Conservation (phyloP, 2,888 invertebrate genomes). For the Pyralis farinalis region DNA sequence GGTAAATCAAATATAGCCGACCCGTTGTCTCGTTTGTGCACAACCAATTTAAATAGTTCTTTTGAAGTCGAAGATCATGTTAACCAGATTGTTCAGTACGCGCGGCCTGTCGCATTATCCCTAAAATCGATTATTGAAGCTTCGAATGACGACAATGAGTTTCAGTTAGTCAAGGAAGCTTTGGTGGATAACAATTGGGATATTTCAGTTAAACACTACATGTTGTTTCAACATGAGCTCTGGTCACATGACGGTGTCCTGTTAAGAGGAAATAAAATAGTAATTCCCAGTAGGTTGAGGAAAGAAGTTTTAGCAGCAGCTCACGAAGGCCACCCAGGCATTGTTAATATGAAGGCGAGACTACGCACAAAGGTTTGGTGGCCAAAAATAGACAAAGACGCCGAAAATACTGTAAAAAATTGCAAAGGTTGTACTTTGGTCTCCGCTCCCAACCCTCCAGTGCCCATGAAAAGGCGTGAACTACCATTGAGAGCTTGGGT, state of each 20-base stretch:
- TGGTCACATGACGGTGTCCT: slow-evolving; percentile 7
- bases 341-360: slow-evolving; percentile 9
- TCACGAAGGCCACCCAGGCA: slow-evolving; percentile 13
- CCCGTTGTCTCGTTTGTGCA: no score
- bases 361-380: slow-evolving; percentile 11
- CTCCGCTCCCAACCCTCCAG: slow-evolving; percentile 14
- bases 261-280: slow-evolving; percentile 9
- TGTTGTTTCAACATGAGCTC: slow-evolving; percentile 17
- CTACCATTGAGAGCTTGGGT: slow-evolving; percentile 21
- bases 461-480: slow-evolving; percentile 22
- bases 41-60: no score
- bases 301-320: slow-evolving; percentile 10
- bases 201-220: slow-evolving; percentile 13
- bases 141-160: no score
- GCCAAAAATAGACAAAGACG: slow-evolving; percentile 12
- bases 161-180: no score
- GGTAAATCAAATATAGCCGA: no score
- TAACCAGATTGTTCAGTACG: no score
- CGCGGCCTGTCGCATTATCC: no score
- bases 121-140: no score
- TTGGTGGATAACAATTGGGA: no score
- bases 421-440: slow-evolving; percentile 21
- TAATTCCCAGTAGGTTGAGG: slow-evolving; percentile 3
- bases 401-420: slow-evolving; percentile 10
- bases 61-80: no score